A percentile compares a stretch with the other conserved stretches of the same genome.
Conservation (phyloP, 2,113 vertebrate genomes). For the Anthoscopus minutus region DNA sequence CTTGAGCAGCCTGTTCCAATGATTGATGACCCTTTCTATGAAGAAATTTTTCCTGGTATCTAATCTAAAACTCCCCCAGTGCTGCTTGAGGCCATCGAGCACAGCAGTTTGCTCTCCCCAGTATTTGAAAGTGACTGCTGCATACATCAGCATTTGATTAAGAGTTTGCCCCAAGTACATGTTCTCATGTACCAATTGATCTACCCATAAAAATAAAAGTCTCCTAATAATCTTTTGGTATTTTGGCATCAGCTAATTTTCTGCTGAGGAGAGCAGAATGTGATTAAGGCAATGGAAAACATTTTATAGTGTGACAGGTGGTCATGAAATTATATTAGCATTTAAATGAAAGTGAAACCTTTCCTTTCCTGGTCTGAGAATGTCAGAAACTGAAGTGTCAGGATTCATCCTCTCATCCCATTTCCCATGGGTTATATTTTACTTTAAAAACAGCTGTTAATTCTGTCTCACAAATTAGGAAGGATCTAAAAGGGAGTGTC, state of each 20-base stretch:
- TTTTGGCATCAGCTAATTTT: constrained; percentile 67
- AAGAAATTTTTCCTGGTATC: not conserved
- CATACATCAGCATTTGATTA: constrained; percentile 37
- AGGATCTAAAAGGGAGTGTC: constrained; percentile 23
- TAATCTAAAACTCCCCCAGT: not conserved
- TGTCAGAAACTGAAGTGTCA: constrained; percentile 54
- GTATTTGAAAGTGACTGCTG: not conserved
- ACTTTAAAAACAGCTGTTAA: constrained; percentile 67
- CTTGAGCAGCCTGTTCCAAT: not conserved
- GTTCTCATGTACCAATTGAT: not conserved
- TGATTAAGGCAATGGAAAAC: constrained; percentile 66
- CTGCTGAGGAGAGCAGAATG: constrained; percentile 67
- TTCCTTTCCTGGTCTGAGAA: constrained; percentile 44
- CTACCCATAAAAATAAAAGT: constrained; percentile 36
- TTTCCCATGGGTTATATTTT: constrained; percentile 48
- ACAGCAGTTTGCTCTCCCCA: not conserved
- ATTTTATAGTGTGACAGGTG: constrained; percentile 70
- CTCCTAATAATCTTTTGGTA: constrained; percentile 48
- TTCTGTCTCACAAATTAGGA: constrained; percentile 42
- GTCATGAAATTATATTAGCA: constrained; percentile 71
- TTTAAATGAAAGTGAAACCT: constrained; percentile 68
- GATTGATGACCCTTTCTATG: not conserved
- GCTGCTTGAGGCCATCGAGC: not conserved
- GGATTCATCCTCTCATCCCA: constrained; percentile 26
- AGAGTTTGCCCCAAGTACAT: constrained; percentile 34